phyloP scores from a whole-genome alignment of 35 echinoderm and acorn worm species.

The Diadema setosum region DNA sequence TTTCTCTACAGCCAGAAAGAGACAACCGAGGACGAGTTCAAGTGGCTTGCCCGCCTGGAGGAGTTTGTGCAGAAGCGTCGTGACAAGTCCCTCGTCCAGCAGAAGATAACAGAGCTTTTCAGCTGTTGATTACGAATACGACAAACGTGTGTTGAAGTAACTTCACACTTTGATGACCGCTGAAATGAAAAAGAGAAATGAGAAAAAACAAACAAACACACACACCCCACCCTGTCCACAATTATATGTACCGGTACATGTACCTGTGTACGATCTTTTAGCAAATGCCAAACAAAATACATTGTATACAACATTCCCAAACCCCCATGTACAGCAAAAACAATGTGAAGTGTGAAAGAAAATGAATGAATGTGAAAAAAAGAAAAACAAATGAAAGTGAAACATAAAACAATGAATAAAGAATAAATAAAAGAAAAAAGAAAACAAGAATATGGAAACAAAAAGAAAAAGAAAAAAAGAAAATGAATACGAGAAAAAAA shows the following conservation, averaged over 20 bases:
- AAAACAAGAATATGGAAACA: background rate
- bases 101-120: background rate
- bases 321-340: no score
- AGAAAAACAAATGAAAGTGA: background rate
- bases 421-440: background rate
- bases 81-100: background rate
- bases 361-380: background rate
- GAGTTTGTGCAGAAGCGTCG: background rate
- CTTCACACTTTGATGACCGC: background rate
- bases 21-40: background rate
- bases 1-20: background rate
- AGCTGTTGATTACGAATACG: background rate
- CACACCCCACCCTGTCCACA: background rate
- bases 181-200: background rate
- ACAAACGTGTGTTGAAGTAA: background rate
- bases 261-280: no score
- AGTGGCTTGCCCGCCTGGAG: background rate
- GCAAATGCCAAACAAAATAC: no score
- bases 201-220: background rate
- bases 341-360: background rate
- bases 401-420: no score
- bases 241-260: background rate
- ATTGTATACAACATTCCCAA: no score
- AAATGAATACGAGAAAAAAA: background rate
- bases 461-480: background rate